Evolutionary conservation across 2,888 invertebrate species (phyloP).

Genomic region (Platyscelio sp.): DNA sequence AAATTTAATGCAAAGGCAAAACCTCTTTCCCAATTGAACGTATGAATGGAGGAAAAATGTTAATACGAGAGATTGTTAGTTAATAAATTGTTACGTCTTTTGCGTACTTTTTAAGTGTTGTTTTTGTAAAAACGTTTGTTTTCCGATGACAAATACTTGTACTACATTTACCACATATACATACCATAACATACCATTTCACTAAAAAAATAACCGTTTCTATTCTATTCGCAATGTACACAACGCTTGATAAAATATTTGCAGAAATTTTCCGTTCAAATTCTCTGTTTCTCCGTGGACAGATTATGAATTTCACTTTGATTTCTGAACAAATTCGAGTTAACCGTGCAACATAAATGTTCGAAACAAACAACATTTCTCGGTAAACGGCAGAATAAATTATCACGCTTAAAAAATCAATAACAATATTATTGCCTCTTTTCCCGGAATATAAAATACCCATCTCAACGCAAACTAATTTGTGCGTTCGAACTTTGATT

Average conservation of each 20-base stretch:
- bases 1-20: no score
- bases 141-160: background rate
- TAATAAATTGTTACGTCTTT: no score
- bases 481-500: conserved; percentile 1
- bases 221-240: conserved; percentile 39
- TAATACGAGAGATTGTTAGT: no score
- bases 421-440: no score
- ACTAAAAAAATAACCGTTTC: conserved; percentile 25
- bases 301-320: conserved; percentile 36
- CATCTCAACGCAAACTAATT: no score
- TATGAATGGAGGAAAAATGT: no score
- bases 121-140: background rate
- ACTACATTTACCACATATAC: no score
- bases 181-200: background rate
- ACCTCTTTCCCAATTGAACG: no score
- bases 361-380: background rate
- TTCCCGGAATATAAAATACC: no score
- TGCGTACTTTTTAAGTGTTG: no score
- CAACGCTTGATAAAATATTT: conserved; percentile 47
- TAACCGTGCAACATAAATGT: background rate
- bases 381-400: conserved; percentile 7
- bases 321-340: conserved; percentile 21
- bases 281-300: conserved; percentile 7
- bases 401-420: background rate
- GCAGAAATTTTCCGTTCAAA: conserved; percentile 47